Conservation (phyloP, 2,888 invertebrate genomes). For the Dolichopus griseipennis region DNA sequence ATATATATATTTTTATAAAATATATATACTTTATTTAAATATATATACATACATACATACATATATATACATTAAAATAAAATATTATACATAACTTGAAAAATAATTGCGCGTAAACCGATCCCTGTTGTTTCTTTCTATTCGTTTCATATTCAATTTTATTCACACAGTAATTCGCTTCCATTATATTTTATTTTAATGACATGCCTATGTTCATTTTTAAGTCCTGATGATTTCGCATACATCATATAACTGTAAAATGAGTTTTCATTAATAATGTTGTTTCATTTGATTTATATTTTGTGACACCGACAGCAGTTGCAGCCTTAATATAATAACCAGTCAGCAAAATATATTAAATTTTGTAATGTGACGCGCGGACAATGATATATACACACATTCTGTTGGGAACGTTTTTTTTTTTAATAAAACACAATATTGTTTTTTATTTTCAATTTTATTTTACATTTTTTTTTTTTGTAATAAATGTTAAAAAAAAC, state of each 20-base stretch:
- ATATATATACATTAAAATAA: too few relatives aligned
- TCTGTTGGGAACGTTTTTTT: not conserved
- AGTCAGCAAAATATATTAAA: not conserved
- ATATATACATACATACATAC: not conserved
- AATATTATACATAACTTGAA: not conserved
- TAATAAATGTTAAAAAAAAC: not conserved
- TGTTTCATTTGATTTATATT: conserved; percentile 5
- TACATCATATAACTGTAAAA: not conserved
- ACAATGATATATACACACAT: conserved; percentile 2
- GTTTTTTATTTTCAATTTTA: not conserved
- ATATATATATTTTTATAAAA: too few relatives aligned
- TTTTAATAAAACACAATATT: not conserved
- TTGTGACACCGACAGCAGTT: conserved; percentile 3
- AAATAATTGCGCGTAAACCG: not conserved
- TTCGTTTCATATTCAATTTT: not conserved
- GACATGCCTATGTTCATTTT: conserved; percentile 3
- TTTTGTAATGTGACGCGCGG: not conserved
- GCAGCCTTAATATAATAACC: conserved; percentile 1
- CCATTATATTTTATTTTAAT: not conserved
- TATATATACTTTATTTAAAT: not conserved
- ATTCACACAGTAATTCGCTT: too few relatives aligned
- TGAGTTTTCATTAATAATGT: not conserved
- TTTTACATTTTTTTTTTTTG: not conserved
- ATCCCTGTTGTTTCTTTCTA: not conserved
- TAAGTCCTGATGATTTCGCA: conserved; percentile 3